phyloP scores from a whole-genome alignment of 1,140 invertebrate species.

The roundworm (Caenorhabditis elegans) region WBcel235 BX284602.5:4120001-4120500 shows the following conservation, averaged over 20 bases:
- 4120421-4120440: too few relatives aligned
- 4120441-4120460: too few relatives aligned
- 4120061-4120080: too few relatives aligned
- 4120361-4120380: constrained; percentile 46
- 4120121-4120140: not conserved
- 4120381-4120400: constrained; percentile 37
- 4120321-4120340: constrained; percentile 40
- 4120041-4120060: too few relatives aligned
- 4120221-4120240: not conserved
- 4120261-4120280: constrained; percentile 28
- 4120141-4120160: not conserved
- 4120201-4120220: not conserved
- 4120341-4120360: constrained; percentile 39
- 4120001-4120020: too few relatives aligned
- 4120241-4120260: constrained; percentile 22
- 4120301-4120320: constrained; percentile 32
- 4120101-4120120: too few relatives aligned
- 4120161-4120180: not conserved
- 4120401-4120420: too few relatives aligned
- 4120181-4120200: not conserved
- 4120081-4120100: too few relatives aligned
- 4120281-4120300: constrained; percentile 22
- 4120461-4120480: too few relatives aligned
- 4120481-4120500: too few relatives aligned
- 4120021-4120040: too few relatives aligned